These are phyloP conservation scores for Geotrupes spiniger DNA, from an alignment of 2,888 invertebrate species.

Conservation along the genomic window DNA sequence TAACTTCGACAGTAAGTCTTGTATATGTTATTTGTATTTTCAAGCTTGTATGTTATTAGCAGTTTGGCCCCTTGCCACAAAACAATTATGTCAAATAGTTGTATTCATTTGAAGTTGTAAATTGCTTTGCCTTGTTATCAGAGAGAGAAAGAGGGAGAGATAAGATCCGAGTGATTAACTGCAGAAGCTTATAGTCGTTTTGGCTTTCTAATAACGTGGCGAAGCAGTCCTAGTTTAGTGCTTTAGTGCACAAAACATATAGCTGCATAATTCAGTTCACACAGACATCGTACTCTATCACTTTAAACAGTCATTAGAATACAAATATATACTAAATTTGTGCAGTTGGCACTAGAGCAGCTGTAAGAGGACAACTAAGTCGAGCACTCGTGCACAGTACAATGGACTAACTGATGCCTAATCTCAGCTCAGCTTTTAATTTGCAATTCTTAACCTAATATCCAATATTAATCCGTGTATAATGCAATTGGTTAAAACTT, in stretches of 20 bases:
- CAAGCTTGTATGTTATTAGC: slow-evolving; percentile 17
- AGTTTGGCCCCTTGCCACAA: slow-evolving; percentile 11
- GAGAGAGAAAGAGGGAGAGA: slow-evolving; percentile 2
- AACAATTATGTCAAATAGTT: too few species aligned
- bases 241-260: slow-evolving; percentile 19
- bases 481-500: slow-evolving; percentile 42
- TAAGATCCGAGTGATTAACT: slow-evolving; percentile 2
- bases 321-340: slow-evolving; percentile 6
- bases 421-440: slow-evolving; percentile 54
- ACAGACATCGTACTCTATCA: slow-evolving; percentile 13
- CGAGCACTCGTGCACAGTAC: slow-evolving; percentile 52
- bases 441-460: slow-evolving; percentile 40
- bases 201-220: slow-evolving; percentile 28
- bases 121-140: slow-evolving; percentile 21
- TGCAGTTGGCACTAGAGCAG: slow-evolving; percentile 25
- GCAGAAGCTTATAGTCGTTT: slow-evolving; percentile 32
- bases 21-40: slow-evolving; percentile 18
- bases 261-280: slow-evolving; percentile 24
- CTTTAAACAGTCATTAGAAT: too few species aligned
- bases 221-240: slow-evolving; percentile 14
- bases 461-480: slow-evolving; percentile 48
- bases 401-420: slow-evolving; percentile 53
- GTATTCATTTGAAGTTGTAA: slow-evolving; percentile 12
- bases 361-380: slow-evolving; percentile 45
- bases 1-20: slow-evolving; percentile 94